A percentile compares a stretch with the other conserved stretches of the same genome.
Evolutionary conservation across 2,888 invertebrate species (phyloP).

Genomic region (Blomia tropicalis): DNA sequence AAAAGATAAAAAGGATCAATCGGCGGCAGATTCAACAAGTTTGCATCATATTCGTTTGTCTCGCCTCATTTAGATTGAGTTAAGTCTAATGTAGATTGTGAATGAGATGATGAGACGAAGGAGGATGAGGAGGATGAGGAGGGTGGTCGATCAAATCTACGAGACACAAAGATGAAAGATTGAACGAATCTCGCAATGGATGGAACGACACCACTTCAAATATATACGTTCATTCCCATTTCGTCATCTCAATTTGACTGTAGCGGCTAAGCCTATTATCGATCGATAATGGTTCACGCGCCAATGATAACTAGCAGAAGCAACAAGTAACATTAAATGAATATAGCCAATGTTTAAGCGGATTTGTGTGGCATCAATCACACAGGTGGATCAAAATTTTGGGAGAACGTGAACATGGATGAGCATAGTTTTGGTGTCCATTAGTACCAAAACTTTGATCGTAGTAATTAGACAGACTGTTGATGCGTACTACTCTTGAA

Average conservation of each 20-base stretch:
- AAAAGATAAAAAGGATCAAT: not conserved
- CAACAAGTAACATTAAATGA: too few species aligned
- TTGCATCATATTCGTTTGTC: too few species aligned
- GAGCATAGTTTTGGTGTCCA: not conserved
- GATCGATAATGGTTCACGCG: constrained; percentile 15
- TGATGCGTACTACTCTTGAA: not conserved
- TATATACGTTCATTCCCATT: too few species aligned
- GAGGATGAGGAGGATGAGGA: not conserved
- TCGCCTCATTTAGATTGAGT: too few species aligned
- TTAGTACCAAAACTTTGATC: not conserved
- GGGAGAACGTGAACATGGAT: not conserved
- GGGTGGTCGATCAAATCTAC: not conserved
- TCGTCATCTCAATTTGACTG: too few species aligned
- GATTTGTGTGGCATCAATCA: not conserved
- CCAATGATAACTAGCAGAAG: too few species aligned
- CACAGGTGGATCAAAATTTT: not conserved
- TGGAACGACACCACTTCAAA: too few species aligned
- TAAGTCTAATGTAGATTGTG: too few species aligned
- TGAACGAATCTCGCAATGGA: constrained; percentile 15
- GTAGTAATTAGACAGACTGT: not conserved
- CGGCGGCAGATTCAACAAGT: not conserved
- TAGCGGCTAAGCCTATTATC: constrained; percentile 5
- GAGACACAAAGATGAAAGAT: not conserved
- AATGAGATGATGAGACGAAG: not conserved
- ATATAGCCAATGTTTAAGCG: constrained; percentile 4